Percentiles rank a stretch among this genome's conserved stretches.
Conservation (phyloP, 2,113 vertebrate species). For the Pterophyllum scalare region DNA sequence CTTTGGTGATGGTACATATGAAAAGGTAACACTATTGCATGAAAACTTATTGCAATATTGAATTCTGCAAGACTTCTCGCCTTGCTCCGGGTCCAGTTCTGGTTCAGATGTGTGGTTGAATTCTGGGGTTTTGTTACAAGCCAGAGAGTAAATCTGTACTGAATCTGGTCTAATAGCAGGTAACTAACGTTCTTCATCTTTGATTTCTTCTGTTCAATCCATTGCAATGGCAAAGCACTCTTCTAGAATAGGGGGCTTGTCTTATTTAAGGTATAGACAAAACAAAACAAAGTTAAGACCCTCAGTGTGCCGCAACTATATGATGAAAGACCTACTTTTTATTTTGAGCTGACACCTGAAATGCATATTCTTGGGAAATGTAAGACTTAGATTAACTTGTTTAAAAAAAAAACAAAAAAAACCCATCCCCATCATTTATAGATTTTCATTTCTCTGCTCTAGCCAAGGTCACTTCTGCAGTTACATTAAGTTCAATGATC, state of each 20-base stretch:
- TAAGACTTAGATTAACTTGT: background rate
- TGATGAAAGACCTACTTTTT: background rate
- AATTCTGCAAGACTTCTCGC: background rate
- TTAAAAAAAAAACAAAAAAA: background rate
- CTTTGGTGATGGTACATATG: background rate
- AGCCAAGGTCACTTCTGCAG: background rate
- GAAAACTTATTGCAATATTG: background rate
- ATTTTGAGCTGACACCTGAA: background rate
- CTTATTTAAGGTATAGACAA: background rate
- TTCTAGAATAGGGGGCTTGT: background rate
- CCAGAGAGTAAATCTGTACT: background rate
- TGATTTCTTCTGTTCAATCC: background rate
- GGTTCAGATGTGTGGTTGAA: background rate
- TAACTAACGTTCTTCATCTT: background rate
- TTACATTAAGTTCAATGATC: background rate
- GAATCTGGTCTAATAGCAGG: background rate
- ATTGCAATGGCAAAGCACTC: background rate
- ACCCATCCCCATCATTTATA: background rate
- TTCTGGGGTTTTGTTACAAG: background rate
- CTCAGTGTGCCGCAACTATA: background rate
- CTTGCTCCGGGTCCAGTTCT: background rate
- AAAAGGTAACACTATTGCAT: background rate
- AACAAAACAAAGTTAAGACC: background rate
- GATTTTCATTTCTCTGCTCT: background rate
- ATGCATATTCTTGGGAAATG: background rate